Evolutionary conservation across 2,113 vertebrate genomes (phyloP), one percentile per base, ranked within the genome.

Genomic region (Hypocryptadius cinnamomeus): DNA sequence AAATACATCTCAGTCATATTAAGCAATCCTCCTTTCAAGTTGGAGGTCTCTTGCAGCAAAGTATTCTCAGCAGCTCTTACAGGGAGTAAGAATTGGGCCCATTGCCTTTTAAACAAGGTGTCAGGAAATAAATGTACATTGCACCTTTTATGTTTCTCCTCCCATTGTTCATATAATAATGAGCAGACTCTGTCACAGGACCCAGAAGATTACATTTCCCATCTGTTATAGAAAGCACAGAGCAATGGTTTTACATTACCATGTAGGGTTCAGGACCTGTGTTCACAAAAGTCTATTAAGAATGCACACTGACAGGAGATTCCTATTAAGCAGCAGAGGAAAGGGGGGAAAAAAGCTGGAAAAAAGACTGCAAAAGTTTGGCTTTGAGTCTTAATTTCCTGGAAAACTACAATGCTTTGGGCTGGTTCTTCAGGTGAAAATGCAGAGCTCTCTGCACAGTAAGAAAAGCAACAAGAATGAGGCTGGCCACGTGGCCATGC

Each of bases 161-260:
- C 40, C 91, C 70, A 57, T 92, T 94, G 85, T 87, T 96, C 94
- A 45, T 87, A 84, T 71, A 93, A 77, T 96, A 96, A 95, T 72
- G 87, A 93, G 90, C 68, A 85, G 70, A 85, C 16, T 10, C 42
- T 94, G 93, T 73, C 89, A 87, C 70, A 89, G 35, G 65, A 95
- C 85, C 60, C 79, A 79, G 72, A 95, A 90, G 76, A 95, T 95
- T 96, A 91, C 82, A 92, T 95, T 96, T 95, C 92, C 89, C 74
- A 79, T 92, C 87, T 92, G 79, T 45, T 94, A 78, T 31, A 91
- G 85, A 27, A 23, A 85, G 76, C 53, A 82, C 64, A 77, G 65
- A 94, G 87, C 89, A 86, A 80, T 81, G 65, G 79, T 92, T 94
- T 94, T 96, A 92, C 85, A 93, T 89, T 91, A 83, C 86, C 57